Base-by-base conservation (phyloP, 2,797 vertebrate genomes). In the Falco biarmicus region DNA sequence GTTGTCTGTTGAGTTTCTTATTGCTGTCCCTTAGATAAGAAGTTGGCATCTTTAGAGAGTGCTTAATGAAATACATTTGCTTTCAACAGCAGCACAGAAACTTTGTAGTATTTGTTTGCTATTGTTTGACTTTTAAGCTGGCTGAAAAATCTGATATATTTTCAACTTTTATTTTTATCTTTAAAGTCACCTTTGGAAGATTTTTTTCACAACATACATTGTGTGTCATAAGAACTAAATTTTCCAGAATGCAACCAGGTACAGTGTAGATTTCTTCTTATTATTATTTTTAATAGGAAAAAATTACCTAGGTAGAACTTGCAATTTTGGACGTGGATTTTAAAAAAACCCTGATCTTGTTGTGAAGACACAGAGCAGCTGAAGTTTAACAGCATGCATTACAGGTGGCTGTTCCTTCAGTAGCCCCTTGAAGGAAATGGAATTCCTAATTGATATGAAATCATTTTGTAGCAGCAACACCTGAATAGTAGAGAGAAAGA, bases 381-480 rank as follows among this genome's bases (percentile, higher is more conserved):
- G 84, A 95, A 90, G 63, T 95, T 89, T 92, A 95, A 87, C 79
- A 93, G 82, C 75, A 32, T 43, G 48, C 87, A 68, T 96, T 96
- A 96, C 86, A 97, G 95, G 92, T 91, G 94, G 68, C 92, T 93
- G 53, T 86, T 94, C 66, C 74, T 95, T 83, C 96, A 90, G 86
- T 86, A 74, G 82, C 88, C 77, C 91, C 92, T 94, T 93, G 92
- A 97, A 97, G 80, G 88, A 95, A 93, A 88, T 94, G 80, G 90
- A 96, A 95, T 95, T 95, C 86, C 93, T 95, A 96, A 94, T 91
- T 96, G 95, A 96, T 88, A 91, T n/a, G 63, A 94, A 96, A 97
- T 89, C 87, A 56, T 89, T 95, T 94, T 93, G 64, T 68, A 68
- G 92, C 84, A 95, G 90, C 68, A 76, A 61, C 93, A 95, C 95